phyloP scores from a whole-genome alignment of 2,797 vertebrate genomes.

The Tenualosa thibaudeaui region DNA sequence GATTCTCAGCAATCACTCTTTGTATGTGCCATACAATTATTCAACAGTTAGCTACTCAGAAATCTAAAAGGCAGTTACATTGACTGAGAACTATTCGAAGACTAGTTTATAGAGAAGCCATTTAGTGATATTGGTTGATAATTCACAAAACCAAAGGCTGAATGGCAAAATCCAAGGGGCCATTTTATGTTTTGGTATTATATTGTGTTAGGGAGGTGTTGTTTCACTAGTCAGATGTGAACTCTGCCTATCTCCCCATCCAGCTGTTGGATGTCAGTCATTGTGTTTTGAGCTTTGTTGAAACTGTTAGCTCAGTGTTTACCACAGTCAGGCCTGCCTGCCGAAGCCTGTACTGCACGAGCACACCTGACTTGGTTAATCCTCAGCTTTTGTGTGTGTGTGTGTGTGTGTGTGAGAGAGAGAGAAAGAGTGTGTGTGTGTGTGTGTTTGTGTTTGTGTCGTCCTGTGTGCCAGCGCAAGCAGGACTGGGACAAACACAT shows the following conservation, averaged over 20 bases:
- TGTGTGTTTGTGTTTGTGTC: background rate
- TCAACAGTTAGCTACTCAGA: background rate
- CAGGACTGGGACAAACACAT: background rate
- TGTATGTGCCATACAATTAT: background rate
- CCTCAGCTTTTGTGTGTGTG: background rate
- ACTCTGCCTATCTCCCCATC: background rate
- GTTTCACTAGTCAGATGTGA: background rate
- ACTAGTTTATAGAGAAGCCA: background rate
- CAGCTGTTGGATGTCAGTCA: constrained; percentile 2
- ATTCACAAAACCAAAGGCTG: background rate
- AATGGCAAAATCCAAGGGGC: background rate
- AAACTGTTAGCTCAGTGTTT: background rate
- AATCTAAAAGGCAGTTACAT: background rate
- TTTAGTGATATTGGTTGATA: background rate
- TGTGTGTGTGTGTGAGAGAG: background rate
- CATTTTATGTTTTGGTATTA: background rate
- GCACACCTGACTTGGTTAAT: constrained; percentile 10
- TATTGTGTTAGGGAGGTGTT: background rate
- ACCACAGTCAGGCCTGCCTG: background rate
- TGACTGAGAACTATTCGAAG: background rate
- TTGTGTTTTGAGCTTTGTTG: background rate
- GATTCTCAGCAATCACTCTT: background rate
- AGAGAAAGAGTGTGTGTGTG: no score
- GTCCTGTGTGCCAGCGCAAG: background rate
- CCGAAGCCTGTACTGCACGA: background rate